phyloP scores from a whole-genome alignment of 2,797 vertebrate genomes.

The Alca torda region DNA sequence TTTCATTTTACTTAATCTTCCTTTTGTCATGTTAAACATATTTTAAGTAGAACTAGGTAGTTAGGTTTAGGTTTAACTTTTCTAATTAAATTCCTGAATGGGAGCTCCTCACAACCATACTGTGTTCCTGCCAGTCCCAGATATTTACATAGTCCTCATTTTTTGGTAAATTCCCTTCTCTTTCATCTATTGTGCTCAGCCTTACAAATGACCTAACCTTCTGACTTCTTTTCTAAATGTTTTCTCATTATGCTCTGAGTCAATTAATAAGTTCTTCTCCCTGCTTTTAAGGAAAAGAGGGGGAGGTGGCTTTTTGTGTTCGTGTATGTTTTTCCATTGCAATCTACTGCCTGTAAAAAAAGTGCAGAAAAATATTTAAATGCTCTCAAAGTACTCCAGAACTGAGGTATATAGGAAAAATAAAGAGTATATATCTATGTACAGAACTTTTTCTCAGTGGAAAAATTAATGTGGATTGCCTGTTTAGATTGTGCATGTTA shows the following conservation, averaged over 20 bases:
- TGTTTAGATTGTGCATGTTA: neutral
- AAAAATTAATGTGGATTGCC: neutral
- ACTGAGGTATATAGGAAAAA: neutral
- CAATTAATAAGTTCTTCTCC: accelerated
- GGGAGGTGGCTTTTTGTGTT: neutral
- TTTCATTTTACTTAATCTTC: neutral
- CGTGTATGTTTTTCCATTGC: neutral
- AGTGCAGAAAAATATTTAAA: neutral
- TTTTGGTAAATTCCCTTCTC: neutral
- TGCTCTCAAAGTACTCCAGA: neutral
- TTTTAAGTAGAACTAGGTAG: neutral
- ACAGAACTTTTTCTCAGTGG: neutral
- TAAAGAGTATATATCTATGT: neutral
- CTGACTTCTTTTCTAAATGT: neutral
- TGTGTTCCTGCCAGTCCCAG: neutral
- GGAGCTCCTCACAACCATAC: neutral
- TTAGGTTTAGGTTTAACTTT: neutral
- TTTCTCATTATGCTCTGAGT: neutral
- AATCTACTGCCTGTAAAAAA: neutral
- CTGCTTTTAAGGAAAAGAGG: neutral
- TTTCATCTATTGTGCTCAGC: neutral
- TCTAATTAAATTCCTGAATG: neutral
- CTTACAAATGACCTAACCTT: neutral
- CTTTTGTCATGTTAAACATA: neutral
- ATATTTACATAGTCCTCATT: neutral